phyloP scores from a whole-genome alignment of 2,888 invertebrate species.

The Fissipunctia ypsillon region DNA sequence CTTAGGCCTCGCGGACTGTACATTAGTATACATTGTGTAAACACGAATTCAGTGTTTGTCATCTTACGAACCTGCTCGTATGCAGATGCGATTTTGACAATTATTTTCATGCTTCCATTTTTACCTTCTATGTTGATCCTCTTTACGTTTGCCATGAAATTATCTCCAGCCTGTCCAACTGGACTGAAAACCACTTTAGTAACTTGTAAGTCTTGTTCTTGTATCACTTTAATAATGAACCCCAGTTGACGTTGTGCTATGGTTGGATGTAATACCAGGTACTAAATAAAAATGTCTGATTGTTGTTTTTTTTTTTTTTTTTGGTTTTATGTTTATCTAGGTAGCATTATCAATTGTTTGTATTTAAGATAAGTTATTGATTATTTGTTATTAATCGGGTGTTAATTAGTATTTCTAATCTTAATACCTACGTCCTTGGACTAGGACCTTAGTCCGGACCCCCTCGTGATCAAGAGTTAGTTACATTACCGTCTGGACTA shows the following conservation, averaged over 20 bases:
- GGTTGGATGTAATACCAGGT: neutral
- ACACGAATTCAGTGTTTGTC: constrained; percentile 60
- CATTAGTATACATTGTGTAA: constrained; percentile 71
- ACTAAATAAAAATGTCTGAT: neutral
- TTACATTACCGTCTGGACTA: neutral
- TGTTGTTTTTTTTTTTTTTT: neutral
- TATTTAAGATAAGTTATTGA: neutral
- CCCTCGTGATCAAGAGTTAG: too few species aligned
- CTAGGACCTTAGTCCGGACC: neutral
- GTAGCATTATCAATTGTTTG: neutral
- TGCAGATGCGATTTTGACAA: constrained; percentile 75
- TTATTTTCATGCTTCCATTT: constrained; percentile 64
- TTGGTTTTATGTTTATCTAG: neutral
- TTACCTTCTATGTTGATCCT: constrained; percentile 67
- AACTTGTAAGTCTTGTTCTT: constrained; percentile 68
- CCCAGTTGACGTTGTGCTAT: constrained; percentile 68
- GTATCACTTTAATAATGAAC: constrained; percentile 70
- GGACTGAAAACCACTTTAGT: constrained; percentile 66
- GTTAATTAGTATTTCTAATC: neutral
- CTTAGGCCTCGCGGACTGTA: too few species aligned
- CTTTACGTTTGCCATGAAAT: constrained; percentile 70
- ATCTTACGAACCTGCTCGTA: constrained; percentile 58
- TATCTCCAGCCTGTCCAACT: constrained; percentile 73
- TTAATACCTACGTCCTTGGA: neutral
- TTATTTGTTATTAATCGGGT: neutral